These are phyloP conservation scores for Argopecten irradians DNA, from an alignment of 1,140 invertebrate species.

Conservation along the genomic window DNA sequence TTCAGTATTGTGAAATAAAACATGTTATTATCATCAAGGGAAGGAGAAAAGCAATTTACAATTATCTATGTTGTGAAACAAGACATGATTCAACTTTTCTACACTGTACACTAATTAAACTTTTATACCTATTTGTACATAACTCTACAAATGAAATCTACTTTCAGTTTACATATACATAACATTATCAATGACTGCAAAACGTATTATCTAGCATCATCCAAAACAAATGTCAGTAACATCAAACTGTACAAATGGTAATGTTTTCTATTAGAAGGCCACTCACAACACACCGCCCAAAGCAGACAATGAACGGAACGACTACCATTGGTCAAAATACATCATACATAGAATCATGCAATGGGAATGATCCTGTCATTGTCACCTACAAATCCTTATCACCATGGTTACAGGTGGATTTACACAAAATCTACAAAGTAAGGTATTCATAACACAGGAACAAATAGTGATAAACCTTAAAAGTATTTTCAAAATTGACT, in stretches of 20 bases:
- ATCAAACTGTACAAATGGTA: not conserved
- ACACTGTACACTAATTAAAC: not conserved
- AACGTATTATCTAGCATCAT: not conserved
- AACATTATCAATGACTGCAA: not conserved
- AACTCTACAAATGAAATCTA: not conserved
- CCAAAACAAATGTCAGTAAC: not conserved
- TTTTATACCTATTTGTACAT: slow-evolving; percentile 13
- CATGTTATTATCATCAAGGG: not conserved
- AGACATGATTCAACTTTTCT: not conserved
- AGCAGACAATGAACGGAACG: slow-evolving; percentile 11
- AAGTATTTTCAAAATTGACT: no score
- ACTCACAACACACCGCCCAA: slow-evolving; percentile 20
- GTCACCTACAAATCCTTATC: not conserved
- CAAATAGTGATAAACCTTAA: no score
- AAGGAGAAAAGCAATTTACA: not conserved
- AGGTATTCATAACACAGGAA: no score
- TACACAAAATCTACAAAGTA: no score
- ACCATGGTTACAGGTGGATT: not conserved
- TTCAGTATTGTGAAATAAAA: not conserved
- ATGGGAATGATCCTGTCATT: not conserved
- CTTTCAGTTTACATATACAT: slow-evolving; percentile 6
- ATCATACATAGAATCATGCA: not conserved
- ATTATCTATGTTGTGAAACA: not conserved
- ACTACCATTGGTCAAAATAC: slow-evolving; percentile 4
- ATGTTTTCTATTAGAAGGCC: not conserved